Conservation (phyloP, 2,113 vertebrate genomes). For the Cynopterus brachyotis region DNA sequence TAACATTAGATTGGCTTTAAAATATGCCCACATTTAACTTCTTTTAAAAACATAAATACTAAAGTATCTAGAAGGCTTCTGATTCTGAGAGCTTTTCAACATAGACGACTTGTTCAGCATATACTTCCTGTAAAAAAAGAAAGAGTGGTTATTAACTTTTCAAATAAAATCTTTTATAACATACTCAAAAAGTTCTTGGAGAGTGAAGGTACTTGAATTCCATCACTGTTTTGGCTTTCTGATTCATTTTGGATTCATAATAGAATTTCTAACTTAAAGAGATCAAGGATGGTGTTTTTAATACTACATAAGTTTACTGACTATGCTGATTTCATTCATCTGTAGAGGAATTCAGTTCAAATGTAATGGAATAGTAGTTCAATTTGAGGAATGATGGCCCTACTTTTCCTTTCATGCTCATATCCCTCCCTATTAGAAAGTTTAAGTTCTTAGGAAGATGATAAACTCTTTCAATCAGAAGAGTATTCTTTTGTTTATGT, state of each 20-base stretch:
- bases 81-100: neutral
- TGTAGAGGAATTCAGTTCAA: neutral
- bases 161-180: neutral
- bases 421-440: neutral
- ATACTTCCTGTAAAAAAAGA: neutral
- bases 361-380: neutral
- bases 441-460: neutral
- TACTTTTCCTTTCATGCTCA: neutral
- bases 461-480: slow-evolving; percentile 3
- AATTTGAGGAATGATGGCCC: neutral
- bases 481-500: neutral
- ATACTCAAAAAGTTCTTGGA: neutral
- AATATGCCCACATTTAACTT: neutral
- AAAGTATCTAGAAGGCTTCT: neutral
- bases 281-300: neutral
- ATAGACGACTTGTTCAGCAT: neutral
- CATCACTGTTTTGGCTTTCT: neutral
- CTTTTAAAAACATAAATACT: neutral
- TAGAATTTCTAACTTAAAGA: neutral
- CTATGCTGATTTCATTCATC: neutral
- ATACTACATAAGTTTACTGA: neutral
- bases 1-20: neutral
- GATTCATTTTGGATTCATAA: neutral
- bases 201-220: neutral
- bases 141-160: neutral